Percentiles rank a stretch among this genome's conserved stretches.
Evolutionary conservation across 2,888 invertebrate genomes (phyloP).

Genomic region (Galerucella nymphaeae): DNA sequence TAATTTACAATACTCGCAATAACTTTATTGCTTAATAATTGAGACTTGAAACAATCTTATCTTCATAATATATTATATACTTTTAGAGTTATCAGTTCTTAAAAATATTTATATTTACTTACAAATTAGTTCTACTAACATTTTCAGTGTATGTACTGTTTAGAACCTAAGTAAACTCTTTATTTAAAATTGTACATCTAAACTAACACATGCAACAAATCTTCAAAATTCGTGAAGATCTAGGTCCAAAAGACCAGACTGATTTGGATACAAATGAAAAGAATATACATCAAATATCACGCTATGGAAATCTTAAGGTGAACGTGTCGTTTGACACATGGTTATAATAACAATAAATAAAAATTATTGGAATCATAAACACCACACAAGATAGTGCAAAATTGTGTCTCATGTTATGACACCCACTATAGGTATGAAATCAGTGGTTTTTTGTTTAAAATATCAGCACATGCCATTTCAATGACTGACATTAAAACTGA

Average conservation of each 20-base stretch:
- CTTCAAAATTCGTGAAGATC: no score
- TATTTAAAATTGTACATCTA: no score
- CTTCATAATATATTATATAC: background rate
- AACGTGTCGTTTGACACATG: background rate
- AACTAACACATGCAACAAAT: no score
- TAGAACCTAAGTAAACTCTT: no score
- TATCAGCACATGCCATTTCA: background rate
- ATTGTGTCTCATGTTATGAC: slow-evolving; percentile 4
- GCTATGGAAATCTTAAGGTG: no score
- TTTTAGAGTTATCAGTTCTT: no score
- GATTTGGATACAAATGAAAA: no score
- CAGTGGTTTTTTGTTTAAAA: background rate
- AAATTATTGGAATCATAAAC: background rate
- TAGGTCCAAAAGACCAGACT: no score
- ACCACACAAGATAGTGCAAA: background rate
- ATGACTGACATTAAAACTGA: background rate
- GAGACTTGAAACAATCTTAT: background rate
- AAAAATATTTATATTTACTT: no score
- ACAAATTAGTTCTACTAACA: no score
- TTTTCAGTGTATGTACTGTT: no score
- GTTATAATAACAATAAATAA: background rate
- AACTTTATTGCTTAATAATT: slow-evolving; percentile 1
- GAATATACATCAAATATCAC: background rate
- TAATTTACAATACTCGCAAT: background rate
- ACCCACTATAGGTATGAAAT: slow-evolving; percentile 1